Evolutionary conservation across 2,797 vertebrate species (phyloP), one percentile per base, ranked within the genome.

Genomic region (Argentina silus): DNA sequence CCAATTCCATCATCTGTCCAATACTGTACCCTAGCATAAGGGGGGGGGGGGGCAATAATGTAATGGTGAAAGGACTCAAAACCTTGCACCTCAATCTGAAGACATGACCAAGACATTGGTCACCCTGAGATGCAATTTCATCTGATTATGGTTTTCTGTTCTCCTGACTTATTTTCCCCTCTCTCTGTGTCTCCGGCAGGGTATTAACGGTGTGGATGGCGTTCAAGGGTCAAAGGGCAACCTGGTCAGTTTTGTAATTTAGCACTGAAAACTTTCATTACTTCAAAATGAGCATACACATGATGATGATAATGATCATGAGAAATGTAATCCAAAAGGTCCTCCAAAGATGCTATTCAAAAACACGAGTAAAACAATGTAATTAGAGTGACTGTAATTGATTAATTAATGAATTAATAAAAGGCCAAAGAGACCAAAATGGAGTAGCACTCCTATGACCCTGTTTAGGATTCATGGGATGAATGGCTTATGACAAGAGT

Each of bases 211-310:
- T 67, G 87, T 90, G 19, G 95, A 97, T 8, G 97, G 97, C 17
- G 83, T 87, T 0, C 94, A 94, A 21, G 97, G 97, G 0, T 82
- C 90, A 78, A 98, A 98, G 88, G 97, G 97, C 82, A 96, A 97
- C 19, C 79, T 79, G 95, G 97, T 97, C 84, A 84, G 92, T 91
- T 53, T 43, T 70, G 1, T 48, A 69, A 53, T 11, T 17, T 59
- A 19, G 72, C 23, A 56, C 55, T 0, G 15, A 27, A n/a, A 48
- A 67, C 19, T 72, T 14, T 42, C n/a, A 11, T 0, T 0, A 2
- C 27, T 23, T 45, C 44, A 56, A 47, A 21, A 23, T 55, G n/a
- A 64, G 4, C 5, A 59, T 14, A 10, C 12, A 11, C 36, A 44
- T 27, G 21, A 60, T 45, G 50, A 55, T 14, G 44, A 12, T 23